phyloP scores from a whole-genome alignment of 2,888 invertebrate species.

The Drosophila conformis region DNA sequence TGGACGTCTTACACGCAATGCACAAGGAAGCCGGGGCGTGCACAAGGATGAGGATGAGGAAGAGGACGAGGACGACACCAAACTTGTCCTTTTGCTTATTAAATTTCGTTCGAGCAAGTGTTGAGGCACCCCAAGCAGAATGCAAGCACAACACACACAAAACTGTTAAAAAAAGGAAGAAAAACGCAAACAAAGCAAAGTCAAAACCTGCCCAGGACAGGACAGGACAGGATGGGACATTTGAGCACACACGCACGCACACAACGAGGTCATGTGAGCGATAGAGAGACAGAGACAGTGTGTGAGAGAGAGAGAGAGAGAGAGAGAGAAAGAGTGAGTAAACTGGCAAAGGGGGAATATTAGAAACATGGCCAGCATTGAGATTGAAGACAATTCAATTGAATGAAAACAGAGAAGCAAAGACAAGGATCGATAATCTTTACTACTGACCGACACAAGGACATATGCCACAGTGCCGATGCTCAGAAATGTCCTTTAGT shows the following conservation, averaged over 20 bases:
- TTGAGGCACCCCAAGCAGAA: conserved; percentile 60
- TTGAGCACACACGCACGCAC: conserved; percentile 19
- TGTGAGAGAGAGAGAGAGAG: neutral
- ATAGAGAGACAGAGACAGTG: neutral
- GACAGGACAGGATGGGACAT: conserved; percentile 5
- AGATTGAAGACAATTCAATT: conserved; percentile 80
- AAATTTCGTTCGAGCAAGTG: conserved; percentile 76
- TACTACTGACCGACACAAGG: conserved; percentile 58
- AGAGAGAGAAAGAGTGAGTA: conserved; percentile 15
- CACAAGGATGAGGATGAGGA: conserved; percentile 1
- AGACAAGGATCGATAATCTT: conserved; percentile 73
- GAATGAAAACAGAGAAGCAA: conserved; percentile 43
- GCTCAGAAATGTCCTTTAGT: conserved; percentile 25
- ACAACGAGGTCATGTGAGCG: conserved; percentile 31
- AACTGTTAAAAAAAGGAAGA: conserved; percentile 4
- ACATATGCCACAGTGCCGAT: conserved; percentile 49
- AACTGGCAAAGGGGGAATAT: conserved; percentile 42
- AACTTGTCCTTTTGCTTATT: conserved; percentile 79
- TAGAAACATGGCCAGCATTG: neutral
- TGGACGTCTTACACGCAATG: conserved; percentile 75
- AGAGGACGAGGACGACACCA: conserved; percentile 58
- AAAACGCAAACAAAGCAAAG: conserved; percentile 77
- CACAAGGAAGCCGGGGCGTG: conserved; percentile 15
- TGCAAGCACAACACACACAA: conserved; percentile 36
- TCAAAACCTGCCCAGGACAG: conserved; percentile 45